Conservation (phyloP, 2,888 invertebrate species). For the Lamproptera curius region DNA sequence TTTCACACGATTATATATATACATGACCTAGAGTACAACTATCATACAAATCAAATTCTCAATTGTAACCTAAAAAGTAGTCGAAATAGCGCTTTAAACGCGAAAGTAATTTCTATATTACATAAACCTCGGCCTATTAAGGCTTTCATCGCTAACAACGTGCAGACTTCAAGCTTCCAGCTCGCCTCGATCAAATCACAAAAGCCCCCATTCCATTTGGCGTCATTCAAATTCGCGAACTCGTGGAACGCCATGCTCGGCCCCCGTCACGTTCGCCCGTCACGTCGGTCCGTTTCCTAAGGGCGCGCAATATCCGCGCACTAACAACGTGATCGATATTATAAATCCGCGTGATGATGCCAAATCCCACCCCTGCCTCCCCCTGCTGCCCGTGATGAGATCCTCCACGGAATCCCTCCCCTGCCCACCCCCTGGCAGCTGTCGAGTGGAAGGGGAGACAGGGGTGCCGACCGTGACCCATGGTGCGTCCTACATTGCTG, state of each 20-base stretch:
- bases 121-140: too few relatives aligned
- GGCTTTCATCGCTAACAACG: too few relatives aligned
- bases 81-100: too few relatives aligned
- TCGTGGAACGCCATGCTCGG: neutral
- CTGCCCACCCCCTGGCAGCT: conserved; percentile 8
- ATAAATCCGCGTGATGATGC: conserved; percentile 23
- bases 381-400: conserved; percentile 25
- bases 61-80: too few relatives aligned
- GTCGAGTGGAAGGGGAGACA: conserved; percentile 12
- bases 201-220: too few relatives aligned
- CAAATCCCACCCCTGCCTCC: neutral
- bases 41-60: too few relatives aligned
- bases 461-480: conserved; percentile 57
- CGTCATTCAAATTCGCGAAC: too few relatives aligned
- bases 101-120: too few relatives aligned
- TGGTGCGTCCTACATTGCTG: conserved; percentile 53
- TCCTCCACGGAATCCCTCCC: conserved; percentile 22
- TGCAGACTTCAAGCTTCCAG: too few relatives aligned
- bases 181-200: too few relatives aligned
- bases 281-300: neutral
- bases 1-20: too few relatives aligned
- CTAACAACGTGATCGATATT: conserved; percentile 22
- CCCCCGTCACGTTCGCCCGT: neutral
- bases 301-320: conserved; percentile 16
- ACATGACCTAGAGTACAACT: too few relatives aligned